Evolutionary conservation across 1,140 invertebrate species (phyloP).

Genomic region (Cecropterus lyciades): DNA sequence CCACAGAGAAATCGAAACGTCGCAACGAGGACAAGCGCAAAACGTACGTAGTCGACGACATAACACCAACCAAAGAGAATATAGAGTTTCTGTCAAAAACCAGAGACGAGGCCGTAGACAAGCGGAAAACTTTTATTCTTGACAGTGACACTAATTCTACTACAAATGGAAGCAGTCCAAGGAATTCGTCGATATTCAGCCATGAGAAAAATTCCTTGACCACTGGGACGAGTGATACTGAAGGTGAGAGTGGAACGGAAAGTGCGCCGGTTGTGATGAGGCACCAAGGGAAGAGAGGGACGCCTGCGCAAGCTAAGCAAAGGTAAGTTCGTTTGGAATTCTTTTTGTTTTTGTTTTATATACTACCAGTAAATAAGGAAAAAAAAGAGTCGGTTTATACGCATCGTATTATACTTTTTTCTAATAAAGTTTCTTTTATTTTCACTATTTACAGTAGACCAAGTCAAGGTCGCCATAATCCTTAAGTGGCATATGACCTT

Average conservation of each 20-base stretch:
- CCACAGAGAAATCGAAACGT: conserved; percentile 58
- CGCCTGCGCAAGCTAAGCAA: conserved; percentile 59
- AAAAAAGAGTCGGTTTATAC: too few species aligned
- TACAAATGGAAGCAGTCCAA: conserved; percentile 75
- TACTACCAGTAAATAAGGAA: too few species aligned
- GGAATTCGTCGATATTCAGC: conserved; percentile 78
- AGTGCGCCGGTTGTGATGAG: conserved; percentile 72
- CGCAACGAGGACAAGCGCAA: conserved; percentile 62
- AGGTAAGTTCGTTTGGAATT: conserved; percentile 48
- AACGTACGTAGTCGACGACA: conserved; percentile 67
- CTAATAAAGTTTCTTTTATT: too few species aligned
- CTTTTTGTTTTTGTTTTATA: not conserved
- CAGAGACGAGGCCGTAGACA: conserved; percentile 62
- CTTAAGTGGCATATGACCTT: too few species aligned
- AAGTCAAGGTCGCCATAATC: too few species aligned
- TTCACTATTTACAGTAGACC: too few species aligned
- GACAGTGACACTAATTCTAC: conserved; percentile 81
- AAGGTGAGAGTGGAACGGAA: conserved; percentile 74
- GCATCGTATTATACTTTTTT: too few species aligned
- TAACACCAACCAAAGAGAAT: conserved; percentile 70
- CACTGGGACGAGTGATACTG: conserved; percentile 67
- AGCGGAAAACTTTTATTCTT: conserved; percentile 71
- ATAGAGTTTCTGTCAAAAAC: conserved; percentile 60
- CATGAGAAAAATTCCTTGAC: conserved; percentile 71
- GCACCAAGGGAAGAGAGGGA: conserved; percentile 50